phyloP scores from a whole-genome alignment of 2,113 vertebrate genomes.

The Malurus melanocephalus region DNA sequence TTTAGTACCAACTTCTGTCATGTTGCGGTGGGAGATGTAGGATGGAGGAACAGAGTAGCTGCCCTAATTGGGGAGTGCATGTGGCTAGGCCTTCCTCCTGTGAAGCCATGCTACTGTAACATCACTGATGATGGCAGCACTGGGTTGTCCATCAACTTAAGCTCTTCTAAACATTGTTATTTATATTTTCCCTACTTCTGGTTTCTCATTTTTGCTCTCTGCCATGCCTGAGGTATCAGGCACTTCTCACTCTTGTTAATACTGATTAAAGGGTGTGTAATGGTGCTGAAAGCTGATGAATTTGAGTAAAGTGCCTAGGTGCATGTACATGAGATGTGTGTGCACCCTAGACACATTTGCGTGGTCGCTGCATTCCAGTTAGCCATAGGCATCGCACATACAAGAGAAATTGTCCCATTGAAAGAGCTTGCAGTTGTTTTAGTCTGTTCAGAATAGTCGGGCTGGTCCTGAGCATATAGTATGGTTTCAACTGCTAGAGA shows the following conservation, averaged over 20 bases:
- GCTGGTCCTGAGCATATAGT: not conserved
- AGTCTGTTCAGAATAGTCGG: not conserved
- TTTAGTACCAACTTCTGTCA: not conserved
- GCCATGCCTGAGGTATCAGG: not conserved
- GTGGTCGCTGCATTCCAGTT: not conserved
- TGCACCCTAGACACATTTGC: not conserved
- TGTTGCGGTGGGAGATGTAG: fast-evolving
- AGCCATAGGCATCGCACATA: fast-evolving
- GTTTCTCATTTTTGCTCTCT: not conserved
- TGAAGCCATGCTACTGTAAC: not conserved
- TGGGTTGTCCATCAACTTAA: not conserved
- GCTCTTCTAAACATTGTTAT: not conserved
- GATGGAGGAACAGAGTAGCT: not conserved
- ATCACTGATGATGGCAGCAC: not conserved
- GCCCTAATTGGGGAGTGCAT: not conserved
- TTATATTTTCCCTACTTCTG: not conserved
- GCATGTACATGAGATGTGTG: not conserved
- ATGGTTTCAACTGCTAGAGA: not conserved
- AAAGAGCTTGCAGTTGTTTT: not conserved
- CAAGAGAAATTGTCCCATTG: not conserved
- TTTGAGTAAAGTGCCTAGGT: not conserved
- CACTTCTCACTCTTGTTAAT: not conserved
- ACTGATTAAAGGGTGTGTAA: not conserved
- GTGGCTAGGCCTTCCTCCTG: not conserved
- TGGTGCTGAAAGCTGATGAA: not conserved